Conservation (phyloP, 2,797 vertebrate species). For the Peromyscus eremicus region DNA sequence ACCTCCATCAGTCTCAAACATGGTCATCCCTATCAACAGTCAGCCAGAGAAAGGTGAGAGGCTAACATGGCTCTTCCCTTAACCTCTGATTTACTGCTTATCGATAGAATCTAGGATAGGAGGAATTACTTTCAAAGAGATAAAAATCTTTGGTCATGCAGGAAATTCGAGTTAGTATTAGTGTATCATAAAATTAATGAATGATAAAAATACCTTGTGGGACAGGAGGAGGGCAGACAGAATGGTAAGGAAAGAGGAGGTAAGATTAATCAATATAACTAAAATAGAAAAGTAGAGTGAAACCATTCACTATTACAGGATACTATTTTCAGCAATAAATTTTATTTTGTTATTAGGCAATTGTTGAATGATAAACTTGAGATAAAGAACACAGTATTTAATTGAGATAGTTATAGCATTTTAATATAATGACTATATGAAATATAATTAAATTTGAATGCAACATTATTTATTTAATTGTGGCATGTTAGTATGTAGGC, state of each 20-base stretch:
- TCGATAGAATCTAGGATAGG: background rate
- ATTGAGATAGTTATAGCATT: background rate
- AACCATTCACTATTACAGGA: background rate
- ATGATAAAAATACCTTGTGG: background rate
- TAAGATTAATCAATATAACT: background rate
- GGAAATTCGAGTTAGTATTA: no score
- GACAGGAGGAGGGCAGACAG: background rate
- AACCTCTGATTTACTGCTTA: background rate
- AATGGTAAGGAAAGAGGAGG: background rate
- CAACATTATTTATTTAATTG: background rate
- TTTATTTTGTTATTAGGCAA: background rate
- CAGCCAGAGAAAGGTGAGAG: background rate
- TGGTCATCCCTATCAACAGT: background rate
- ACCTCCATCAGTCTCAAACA: background rate
- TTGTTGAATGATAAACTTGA: background rate
- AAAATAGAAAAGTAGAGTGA: background rate
- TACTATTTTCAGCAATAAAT: background rate
- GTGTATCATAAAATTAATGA: background rate
- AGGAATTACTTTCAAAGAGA: background rate
- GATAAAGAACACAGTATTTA: background rate
- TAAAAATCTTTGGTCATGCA: background rate
- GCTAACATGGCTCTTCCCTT: background rate
- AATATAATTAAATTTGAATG: conserved; percentile 14
- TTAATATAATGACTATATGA: background rate
- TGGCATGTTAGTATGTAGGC: background rate